Percentiles rank a stretch among this genome's conserved stretches.
Evolutionary conservation across 2,888 invertebrate genomes (phyloP).

Genomic region (Dolichomitus sp.): DNA sequence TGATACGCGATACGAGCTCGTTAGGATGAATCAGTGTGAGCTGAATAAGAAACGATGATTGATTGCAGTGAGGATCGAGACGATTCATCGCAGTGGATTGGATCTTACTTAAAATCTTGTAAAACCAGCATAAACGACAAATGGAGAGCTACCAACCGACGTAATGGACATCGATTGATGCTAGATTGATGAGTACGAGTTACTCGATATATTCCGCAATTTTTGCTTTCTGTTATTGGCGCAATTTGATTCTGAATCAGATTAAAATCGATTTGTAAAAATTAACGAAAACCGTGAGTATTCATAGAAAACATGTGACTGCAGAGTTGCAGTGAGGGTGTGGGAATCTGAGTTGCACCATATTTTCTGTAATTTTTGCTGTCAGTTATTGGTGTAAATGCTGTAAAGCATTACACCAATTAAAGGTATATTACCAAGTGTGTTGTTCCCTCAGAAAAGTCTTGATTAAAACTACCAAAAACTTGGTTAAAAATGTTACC

Average conservation of each 20-base stretch:
- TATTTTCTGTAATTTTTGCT: not conserved
- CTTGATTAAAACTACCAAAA: too few relatives aligned
- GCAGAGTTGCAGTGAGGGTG: conserved; percentile 7
- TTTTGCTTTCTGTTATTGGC: not conserved
- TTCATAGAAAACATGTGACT: not conserved
- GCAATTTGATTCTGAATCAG: not conserved
- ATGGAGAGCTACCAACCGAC: not conserved
- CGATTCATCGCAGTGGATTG: conserved; percentile 41
- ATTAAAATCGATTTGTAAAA: not conserved
- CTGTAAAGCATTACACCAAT: too few relatives aligned
- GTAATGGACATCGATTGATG: conserved; percentile 10
- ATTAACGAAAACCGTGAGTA: not conserved
- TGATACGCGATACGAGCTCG: conserved; percentile 37
- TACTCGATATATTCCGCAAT: not conserved
- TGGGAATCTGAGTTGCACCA: not conserved
- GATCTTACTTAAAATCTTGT: conserved; percentile 9
- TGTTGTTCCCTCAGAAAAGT: too few relatives aligned
- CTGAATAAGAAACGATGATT: conserved; percentile 47
- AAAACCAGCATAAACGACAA: conserved; percentile 29
- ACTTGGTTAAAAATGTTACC: too few relatives aligned
- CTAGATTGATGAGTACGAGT: conserved; percentile 3
- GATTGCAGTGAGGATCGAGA: conserved; percentile 45
- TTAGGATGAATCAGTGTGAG: conserved; percentile 46
- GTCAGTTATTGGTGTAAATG: not conserved
- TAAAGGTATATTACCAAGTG: too few relatives aligned